Base-by-base conservation (phyloP, 2,113 vertebrate genomes). In the Brienomyrus brachyistius region DNA sequence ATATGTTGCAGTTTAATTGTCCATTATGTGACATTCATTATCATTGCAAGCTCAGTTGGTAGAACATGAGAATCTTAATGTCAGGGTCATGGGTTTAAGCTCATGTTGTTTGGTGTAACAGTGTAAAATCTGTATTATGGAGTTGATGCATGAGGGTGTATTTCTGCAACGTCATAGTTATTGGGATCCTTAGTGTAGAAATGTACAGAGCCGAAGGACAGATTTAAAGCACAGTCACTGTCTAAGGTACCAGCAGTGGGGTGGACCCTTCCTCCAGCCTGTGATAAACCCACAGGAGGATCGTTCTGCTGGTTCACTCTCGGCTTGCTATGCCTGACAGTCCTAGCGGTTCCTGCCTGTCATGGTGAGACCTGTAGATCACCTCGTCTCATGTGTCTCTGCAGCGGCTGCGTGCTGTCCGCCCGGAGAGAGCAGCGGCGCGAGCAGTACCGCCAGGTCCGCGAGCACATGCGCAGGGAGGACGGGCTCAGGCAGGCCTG, bases 401-500 rank as follows among this genome's bases (percentile, higher is more conserved):
- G 35, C 93, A 97, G 97, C 10, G 96, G 97, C 91, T 96, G 96
- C 27, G 96, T 96, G 0, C 96, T 97, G 31, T 96, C 95, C 0
- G 95, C 97, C 0, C 97, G 98, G 15, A 97, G 97, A 0, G 98
- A 99, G 92, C 97, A 99, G 95, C 98, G 98, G 91, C 96, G 97
- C 0, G 98, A 98, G 87, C 98, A 99, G 93, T 99, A 99, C 94
- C 96, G 97, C 82, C 98, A 99, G 92, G 98, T 99, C 51, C 98
- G 98, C 23, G 98, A 98, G 90, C 98, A 99, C 0, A 97, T 99
- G 94, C 97, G 98, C 89, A 99, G 98, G 0, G 98, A 99, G 0
- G 98, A 99, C 0, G 98, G 98, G 54, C 93, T 97, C 0, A 89
- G 98, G 89, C 98, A 97, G 86, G 97, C 97, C 2, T 99, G 98